phyloP scores from a whole-genome alignment of 1,140 invertebrate species.

The Phymorhynchus buccinoides region DNA sequence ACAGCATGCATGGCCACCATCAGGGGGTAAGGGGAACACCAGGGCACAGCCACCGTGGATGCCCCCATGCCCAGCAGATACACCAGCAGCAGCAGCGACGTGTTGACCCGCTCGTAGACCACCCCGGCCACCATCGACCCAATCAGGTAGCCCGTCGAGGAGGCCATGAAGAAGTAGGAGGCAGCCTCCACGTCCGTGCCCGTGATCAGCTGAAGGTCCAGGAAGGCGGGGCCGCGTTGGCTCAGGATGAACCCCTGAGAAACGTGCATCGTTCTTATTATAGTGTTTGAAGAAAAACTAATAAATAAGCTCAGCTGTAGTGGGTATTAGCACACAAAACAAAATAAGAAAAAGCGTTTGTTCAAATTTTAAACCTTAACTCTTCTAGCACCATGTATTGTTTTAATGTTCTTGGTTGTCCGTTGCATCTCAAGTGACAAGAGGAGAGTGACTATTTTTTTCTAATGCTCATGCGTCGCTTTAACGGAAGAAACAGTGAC shows the following conservation, averaged over 20 bases:
- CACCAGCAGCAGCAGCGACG: slow-evolving; percentile 36
- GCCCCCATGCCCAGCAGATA: slow-evolving; percentile 36
- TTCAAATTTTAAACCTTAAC: too few species aligned
- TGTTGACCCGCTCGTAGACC: slow-evolving; percentile 51
- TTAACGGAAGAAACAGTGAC: too few species aligned
- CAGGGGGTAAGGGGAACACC: slow-evolving; percentile 49
- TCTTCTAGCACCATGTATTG: too few species aligned
- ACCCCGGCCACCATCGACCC: slow-evolving; percentile 50
- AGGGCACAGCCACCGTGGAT: slow-evolving; percentile 42
- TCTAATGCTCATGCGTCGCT: too few species aligned
- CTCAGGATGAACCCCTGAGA: slow-evolving; percentile 49
- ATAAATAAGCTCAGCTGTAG: too few species aligned
- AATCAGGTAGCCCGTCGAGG: slow-evolving; percentile 51
- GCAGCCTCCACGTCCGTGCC: slow-evolving; percentile 46
- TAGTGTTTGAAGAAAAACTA: too few species aligned
- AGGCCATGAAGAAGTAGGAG: slow-evolving; percentile 52
- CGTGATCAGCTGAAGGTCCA: slow-evolving; percentile 60
- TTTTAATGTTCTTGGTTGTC: too few species aligned
- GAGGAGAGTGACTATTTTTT: too few species aligned
- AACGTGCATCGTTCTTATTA: too few species aligned
- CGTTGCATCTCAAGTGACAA: too few species aligned
- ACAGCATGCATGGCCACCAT: slow-evolving; percentile 49
- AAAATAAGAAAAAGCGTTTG: too few species aligned
- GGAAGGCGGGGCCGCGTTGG: slow-evolving; percentile 54
- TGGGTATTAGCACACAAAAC: too few species aligned